Evolutionary conservation across 2,888 invertebrate genomes (phyloP).

Genomic region (Zygothrica quintamaculata): DNA sequence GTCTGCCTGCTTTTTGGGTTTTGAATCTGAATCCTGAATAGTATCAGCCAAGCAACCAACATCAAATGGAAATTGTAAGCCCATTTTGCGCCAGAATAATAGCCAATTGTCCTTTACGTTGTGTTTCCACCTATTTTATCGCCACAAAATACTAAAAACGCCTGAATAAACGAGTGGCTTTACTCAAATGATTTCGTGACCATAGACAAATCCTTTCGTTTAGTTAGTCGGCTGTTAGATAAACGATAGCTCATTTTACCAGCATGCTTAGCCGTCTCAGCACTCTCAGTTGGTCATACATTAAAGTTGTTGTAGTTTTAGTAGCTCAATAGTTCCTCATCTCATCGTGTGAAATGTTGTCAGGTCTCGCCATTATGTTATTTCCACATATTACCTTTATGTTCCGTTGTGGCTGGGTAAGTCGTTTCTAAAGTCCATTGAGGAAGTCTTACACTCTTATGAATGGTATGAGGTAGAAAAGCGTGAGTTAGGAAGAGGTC

Average conservation of each 20-base stretch:
- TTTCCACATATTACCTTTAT: conserved; percentile 62
- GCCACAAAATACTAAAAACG: too few species aligned
- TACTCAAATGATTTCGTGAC: conserved; percentile 7
- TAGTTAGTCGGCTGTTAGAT: not conserved
- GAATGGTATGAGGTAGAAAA: not conserved
- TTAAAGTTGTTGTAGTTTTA: not conserved
- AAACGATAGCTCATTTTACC: conserved; percentile 32
- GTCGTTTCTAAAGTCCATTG: conserved; percentile 43
- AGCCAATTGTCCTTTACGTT: conserved; percentile 13
- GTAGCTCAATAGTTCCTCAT: conserved; percentile 7
- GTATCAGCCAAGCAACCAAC: not conserved
- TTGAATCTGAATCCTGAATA: too few species aligned
- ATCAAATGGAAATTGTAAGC: conserved; percentile 49
- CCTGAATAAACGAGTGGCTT: too few species aligned
- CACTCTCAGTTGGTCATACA: not conserved
- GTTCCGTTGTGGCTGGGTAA: conserved; percentile 43
- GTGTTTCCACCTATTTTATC: not conserved
- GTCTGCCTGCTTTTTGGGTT: too few species aligned
- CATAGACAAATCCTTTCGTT: conserved; percentile 23
- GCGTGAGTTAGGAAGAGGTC: conserved; percentile 22
- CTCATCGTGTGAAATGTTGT: conserved; percentile 7
- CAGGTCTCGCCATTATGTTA: conserved; percentile 44
- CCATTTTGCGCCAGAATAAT: conserved; percentile 22
- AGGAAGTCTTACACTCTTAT: conserved; percentile 13
- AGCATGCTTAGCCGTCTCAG: too few species aligned